Evolutionary conservation across 2,797 vertebrate species (phyloP), one percentile per base, ranked within the genome.

Genomic region (Poeciliopsis gracilis): DNA sequence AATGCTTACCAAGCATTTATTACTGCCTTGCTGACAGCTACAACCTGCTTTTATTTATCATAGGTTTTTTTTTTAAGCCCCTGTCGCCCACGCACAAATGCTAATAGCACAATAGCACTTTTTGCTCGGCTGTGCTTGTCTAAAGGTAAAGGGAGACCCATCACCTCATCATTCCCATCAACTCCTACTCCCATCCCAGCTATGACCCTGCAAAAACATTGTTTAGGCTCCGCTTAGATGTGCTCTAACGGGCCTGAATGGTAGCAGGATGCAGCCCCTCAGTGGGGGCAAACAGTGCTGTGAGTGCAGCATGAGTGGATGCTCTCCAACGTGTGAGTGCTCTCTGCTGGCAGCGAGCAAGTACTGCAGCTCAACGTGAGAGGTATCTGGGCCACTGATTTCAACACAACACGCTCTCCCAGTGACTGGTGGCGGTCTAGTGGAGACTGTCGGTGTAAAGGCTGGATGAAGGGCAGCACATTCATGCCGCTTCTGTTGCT

Each of bases 91-190:
- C 95, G 93, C 95, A 94, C 74, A 91, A 93, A 95, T 94, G 94
- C 93, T 95, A 96, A 96, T 95, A 95, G 91, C 94, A 92, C 91
- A 92, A 94, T 92, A 90, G 92, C 94, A 95, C 94, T 95, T 94
- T 53, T 95, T 93, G 87, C 83, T 18, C 89, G 86, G 92, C 92
- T 87, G 90, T 90, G 94, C 93, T 96, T 94, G 94, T 95, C 94
- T 94, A 95, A 95, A 94, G 94, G 93, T 94, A 95, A 94, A 95
- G 94, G 94, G 90, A 94, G 94, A 94, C 93, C 93, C 93, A 92
- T 95, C 94, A 95, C 94, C 94, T 93, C 93, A 93, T 94, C 94
- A 95, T 94, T 95, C 94, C 94, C 94, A 96, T 95, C 95, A 95
- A 95, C 95, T 96, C 96, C 95, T 95, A 96, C 96, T 95, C 94